Evolutionary conservation across 2,113 vertebrate species (phyloP).

Genomic region (Nannospalax galili): DNA sequence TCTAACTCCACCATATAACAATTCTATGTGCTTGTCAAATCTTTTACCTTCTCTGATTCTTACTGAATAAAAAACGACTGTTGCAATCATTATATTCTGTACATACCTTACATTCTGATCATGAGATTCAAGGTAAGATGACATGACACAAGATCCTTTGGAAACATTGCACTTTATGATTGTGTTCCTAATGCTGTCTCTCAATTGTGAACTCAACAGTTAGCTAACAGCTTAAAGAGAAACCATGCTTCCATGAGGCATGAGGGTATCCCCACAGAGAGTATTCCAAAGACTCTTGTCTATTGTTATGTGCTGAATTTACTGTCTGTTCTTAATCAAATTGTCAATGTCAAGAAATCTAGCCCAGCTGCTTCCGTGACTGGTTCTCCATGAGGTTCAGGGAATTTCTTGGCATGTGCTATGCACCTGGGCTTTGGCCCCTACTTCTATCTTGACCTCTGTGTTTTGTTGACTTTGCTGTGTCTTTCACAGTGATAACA

Average conservation of each 20-base stretch:
- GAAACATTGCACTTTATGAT: not conserved
- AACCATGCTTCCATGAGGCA: rapidly evolving
- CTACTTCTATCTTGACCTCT: not conserved
- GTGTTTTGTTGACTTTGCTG: not conserved
- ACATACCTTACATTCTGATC: not conserved
- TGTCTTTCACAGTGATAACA: not conserved
- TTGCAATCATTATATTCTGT: not conserved
- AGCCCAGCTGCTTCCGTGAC: not conserved
- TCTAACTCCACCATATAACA: not conserved
- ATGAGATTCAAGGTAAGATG: not conserved
- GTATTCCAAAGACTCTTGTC: not conserved
- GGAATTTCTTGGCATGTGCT: not conserved
- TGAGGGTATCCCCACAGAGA: not conserved
- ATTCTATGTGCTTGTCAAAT: constrained; percentile 39
- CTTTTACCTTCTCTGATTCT: constrained; percentile 22
- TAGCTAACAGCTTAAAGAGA: not conserved
- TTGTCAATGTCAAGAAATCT: not conserved
- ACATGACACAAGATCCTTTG: not conserved
- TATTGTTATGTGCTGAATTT: not conserved
- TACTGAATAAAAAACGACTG: not conserved
- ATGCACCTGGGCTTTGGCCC: rapidly evolving
- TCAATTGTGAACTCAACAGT: not conserved
- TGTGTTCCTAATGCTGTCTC: not conserved
- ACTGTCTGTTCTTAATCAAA: not conserved
- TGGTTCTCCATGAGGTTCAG: not conserved